A percentile compares a stretch with the other conserved stretches of the same genome.
phyloP scores from a whole-genome alignment of 1,140 invertebrate genomes.

The Drosophila pseudoananassae region DNA sequence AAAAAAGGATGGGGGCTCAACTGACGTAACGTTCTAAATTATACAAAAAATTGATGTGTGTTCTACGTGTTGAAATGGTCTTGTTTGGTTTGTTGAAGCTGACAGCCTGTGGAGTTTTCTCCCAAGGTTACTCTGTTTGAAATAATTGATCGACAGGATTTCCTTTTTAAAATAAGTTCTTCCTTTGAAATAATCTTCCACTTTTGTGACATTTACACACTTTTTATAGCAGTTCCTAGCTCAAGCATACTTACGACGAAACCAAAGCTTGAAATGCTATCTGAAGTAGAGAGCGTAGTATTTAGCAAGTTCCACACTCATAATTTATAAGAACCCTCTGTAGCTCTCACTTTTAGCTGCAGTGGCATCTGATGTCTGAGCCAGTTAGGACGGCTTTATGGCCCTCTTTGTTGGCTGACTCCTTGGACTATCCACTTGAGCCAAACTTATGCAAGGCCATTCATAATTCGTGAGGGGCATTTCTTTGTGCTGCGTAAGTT shows the following conservation, averaged over 20 bases:
- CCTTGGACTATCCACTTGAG: slow-evolving; percentile 38
- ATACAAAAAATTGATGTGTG: not conserved
- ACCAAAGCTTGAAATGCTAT: not conserved
- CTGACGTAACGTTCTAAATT: not conserved
- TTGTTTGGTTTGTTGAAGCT: not conserved
- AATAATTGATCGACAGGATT: too few relatives aligned
- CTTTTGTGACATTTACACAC: too few relatives aligned
- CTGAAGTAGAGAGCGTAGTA: slow-evolving; percentile 3
- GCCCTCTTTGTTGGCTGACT: slow-evolving; percentile 26
- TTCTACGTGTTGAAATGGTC: not conserved
- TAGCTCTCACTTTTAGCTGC: slow-evolving; percentile 16
- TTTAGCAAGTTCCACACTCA: slow-evolving; percentile 9
- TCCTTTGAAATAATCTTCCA: too few relatives aligned
- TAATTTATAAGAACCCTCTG: slow-evolving; percentile 18
- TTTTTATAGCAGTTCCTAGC: too few relatives aligned
- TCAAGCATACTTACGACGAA: not conserved
- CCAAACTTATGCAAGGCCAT: slow-evolving; percentile 41
- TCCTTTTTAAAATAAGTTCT: too few relatives aligned
- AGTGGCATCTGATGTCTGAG: slow-evolving; percentile 19
- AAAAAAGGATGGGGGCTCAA: not conserved
- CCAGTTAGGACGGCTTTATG: slow-evolving; percentile 25
- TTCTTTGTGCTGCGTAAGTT: slow-evolving; percentile 41
- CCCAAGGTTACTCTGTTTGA: not conserved
- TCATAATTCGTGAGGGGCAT: slow-evolving; percentile 53
- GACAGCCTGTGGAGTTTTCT: not conserved